Percentiles rank a stretch among this genome's conserved stretches.
These are phyloP conservation scores for Drosophila santomea DNA, from an alignment of 1,140 invertebrate genomes.

Conservation along the genomic window DNA sequence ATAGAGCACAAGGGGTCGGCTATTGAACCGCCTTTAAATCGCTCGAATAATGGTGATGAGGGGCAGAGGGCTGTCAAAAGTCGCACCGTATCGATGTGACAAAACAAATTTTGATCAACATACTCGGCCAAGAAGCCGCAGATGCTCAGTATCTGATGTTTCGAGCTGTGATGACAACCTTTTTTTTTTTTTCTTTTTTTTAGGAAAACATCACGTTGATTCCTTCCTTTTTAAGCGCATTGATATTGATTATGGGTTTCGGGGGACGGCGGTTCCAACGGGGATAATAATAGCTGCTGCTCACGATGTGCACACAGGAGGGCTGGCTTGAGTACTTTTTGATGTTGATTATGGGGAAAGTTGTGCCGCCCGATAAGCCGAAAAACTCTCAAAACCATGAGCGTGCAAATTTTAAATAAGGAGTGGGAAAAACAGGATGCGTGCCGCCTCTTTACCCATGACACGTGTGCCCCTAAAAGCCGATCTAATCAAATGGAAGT, in stretches of 20 bases:
- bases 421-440: conserved; percentile 67
- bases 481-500: conserved; percentile 82
- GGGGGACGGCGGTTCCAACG: conserved; percentile 1
- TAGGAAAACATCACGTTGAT: conserved; percentile 69
- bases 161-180: conserved; percentile 66
- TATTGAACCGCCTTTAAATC: conserved; percentile 63
- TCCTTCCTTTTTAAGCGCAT: conserved; percentile 50
- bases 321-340: conserved; percentile 58
- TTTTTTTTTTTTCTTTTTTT: conserved; percentile 3
- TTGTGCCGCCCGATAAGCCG: conserved; percentile 74
- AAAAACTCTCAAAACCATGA: conserved; percentile 66
- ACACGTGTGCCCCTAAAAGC: conserved; percentile 75
- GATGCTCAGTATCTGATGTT: conserved; percentile 33
- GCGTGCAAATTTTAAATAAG: conserved; percentile 70
- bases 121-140: conserved; percentile 50
- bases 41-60: conserved; percentile 9
- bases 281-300: conserved; percentile 72
- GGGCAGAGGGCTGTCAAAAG: conserved; percentile 55
- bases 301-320: conserved; percentile 53
- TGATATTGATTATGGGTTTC: conserved; percentile 57
- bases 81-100: conserved; percentile 74
- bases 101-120: conserved; percentile 80
- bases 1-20: conserved; percentile 70
- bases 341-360: conserved; percentile 79
- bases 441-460: conserved; percentile 37